Evolutionary conservation across 2,888 invertebrate genomes (phyloP).

Genomic region (Saturnia japonica): DNA sequence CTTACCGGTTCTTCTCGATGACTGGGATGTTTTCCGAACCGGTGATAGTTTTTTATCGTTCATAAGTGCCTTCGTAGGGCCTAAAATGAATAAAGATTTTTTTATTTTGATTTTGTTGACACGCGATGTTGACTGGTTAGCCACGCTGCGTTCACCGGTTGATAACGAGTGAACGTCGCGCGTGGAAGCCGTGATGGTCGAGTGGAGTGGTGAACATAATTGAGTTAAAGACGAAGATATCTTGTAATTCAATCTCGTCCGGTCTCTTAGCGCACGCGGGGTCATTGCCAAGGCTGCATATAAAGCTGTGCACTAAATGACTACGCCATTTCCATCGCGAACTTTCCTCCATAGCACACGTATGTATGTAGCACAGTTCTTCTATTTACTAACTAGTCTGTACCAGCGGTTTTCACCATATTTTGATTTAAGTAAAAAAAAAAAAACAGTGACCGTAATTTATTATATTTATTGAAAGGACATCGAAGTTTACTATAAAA

Average conservation of each 20-base stretch:
- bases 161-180: no score
- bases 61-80: no score
- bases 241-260: not conserved
- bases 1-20: no score
- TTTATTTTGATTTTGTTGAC: no score
- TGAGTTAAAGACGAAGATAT: not conserved
- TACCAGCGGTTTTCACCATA: not conserved
- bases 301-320: slow-evolving; percentile 3
- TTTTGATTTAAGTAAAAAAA: not conserved
- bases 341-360: slow-evolving; percentile 18
- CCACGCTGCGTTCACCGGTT: no score
- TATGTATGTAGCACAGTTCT: slow-evolving; percentile 18
- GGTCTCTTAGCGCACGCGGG: slow-evolving; percentile 34
- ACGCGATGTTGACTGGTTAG: no score
- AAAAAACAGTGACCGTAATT: not conserved
- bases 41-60: no score
- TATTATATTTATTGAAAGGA: not conserved
- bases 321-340: slow-evolving; percentile 15
- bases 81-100: no score
- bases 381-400: not conserved
- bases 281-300: slow-evolving; percentile 49
- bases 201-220: no score
- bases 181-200: no score
- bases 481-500: no score
- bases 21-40: no score